Conservation (phyloP, 2,888 invertebrate species). For the Eilema caniola region DNA sequence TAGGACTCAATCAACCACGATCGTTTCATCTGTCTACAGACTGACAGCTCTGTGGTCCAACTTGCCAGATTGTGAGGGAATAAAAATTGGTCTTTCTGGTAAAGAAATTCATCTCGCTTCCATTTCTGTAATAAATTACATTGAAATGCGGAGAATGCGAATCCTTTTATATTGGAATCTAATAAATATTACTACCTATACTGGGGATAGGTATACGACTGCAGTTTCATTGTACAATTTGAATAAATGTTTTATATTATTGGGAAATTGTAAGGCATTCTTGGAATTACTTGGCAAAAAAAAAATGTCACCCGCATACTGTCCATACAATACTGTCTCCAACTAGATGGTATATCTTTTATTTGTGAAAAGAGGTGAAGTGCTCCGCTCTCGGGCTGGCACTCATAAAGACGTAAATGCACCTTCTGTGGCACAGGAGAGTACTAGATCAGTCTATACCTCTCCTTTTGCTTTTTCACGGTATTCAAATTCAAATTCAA, state of each 20-base stretch:
- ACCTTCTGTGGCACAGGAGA: too few relatives aligned
- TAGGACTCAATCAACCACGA: slow-evolving; percentile 12
- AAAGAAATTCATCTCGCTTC: neutral
- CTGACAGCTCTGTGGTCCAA: slow-evolving; percentile 6
- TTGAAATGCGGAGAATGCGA: neutral
- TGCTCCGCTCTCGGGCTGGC: too few relatives aligned
- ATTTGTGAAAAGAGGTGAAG: too few relatives aligned
- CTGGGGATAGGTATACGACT: neutral
- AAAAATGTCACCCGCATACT: too few relatives aligned
- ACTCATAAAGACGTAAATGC: too few relatives aligned
- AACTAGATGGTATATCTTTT: too few relatives aligned
- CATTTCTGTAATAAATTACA: slow-evolving; percentile 2
- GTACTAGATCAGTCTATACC: too few relatives aligned
- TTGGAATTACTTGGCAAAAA: too few relatives aligned
- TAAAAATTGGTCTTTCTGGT: slow-evolving; percentile 7
- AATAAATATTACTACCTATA: neutral
- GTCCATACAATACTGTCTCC: too few relatives aligned
- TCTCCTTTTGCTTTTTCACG: too few relatives aligned
- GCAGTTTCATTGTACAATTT: neutral
- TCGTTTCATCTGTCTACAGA: slow-evolving; percentile 20
- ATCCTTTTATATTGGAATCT: neutral
- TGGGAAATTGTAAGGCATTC: neutral
- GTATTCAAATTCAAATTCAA: too few relatives aligned
- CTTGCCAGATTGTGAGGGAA: slow-evolving; percentile 12
- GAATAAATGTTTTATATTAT: neutral